Evolutionary conservation across 2,797 vertebrate species (phyloP).

Genomic region (Cetoscarus ocellatus): DNA sequence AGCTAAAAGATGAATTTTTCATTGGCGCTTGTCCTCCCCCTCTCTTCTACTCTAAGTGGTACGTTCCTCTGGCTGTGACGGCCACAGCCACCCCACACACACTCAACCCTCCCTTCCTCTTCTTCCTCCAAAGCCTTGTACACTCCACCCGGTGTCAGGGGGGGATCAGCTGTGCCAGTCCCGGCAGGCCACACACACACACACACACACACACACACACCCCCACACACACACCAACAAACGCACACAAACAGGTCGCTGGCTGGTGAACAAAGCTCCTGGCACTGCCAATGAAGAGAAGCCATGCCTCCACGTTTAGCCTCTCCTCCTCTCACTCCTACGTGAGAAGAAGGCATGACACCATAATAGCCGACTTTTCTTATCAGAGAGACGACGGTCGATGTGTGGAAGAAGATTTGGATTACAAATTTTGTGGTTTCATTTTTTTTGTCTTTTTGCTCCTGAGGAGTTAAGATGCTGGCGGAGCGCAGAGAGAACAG

Average conservation of each 20-base stretch:
- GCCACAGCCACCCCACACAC: constrained; percentile 26
- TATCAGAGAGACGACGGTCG: constrained; percentile 21
- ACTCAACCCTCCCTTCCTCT: constrained; percentile 24
- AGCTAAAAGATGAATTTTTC: constrained; percentile 39
- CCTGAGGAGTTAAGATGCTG: constrained; percentile 80
- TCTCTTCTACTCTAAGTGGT: constrained; percentile 67
- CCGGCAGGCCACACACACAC: constrained; percentile 75
- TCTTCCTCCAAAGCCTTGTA: constrained; percentile 59
- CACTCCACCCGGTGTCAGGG: constrained; percentile 79
- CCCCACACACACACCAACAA: constrained; percentile 27
- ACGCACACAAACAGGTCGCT: constrained; percentile 37
- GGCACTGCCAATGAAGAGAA: constrained; percentile 75
- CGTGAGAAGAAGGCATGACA: constrained; percentile 53
- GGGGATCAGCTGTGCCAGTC: constrained; percentile 86
- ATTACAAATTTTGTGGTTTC: constrained; percentile 30
- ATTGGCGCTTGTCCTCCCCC: constrained; percentile 22
- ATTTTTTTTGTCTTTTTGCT: constrained; percentile 31
- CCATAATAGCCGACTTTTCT: constrained; percentile 16
- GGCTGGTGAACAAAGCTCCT: constrained; percentile 80
- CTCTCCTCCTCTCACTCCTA: constrained; percentile 47
- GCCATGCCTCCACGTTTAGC: constrained; percentile 61
- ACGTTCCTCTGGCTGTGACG: constrained; percentile 65
- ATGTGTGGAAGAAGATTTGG: constrained; percentile 1
- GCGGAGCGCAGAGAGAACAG: constrained; percentile 82
- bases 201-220: constrained; percentile 56